A percentile compares a stretch with the other conserved stretches of the same genome.
These are phyloP conservation scores for Muscidifurax raptorellus DNA, from an alignment of 1,140 invertebrate species.

Conservation along the genomic window DNA sequence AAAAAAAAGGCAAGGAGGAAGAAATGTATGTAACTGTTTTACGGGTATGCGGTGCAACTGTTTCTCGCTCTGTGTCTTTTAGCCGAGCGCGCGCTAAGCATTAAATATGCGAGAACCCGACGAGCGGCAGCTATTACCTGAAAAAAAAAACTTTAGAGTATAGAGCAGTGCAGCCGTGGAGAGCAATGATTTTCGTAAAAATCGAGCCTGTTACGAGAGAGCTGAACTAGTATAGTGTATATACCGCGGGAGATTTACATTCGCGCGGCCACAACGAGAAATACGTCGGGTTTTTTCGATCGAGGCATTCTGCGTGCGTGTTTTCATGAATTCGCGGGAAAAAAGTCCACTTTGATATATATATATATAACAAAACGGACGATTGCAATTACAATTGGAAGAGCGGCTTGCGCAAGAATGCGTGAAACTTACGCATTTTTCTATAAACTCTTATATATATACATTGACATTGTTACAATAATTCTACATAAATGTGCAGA, in stretches of 20 bases:
- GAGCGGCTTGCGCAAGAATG: not conserved
- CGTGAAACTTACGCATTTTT: not conserved
- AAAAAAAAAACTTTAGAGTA: not conserved
- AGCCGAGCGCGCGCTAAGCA: not conserved
- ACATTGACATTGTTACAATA: not conserved
- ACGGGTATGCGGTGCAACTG: not conserved
- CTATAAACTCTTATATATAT: not conserved
- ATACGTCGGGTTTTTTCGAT: too few species aligned
- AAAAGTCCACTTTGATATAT: too few species aligned
- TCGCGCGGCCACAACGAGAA: too few species aligned
- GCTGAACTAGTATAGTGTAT: not conserved
- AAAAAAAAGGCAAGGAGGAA: not conserved
- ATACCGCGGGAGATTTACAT: not conserved
- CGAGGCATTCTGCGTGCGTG: too few species aligned
- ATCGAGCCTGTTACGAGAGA: not conserved
- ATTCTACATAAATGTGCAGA: conserved; percentile 5
- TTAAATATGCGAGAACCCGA: not conserved
- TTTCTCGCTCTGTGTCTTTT: not conserved
- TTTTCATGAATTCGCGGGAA: too few species aligned
- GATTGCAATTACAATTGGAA: too few species aligned
- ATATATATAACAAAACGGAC: too few species aligned
- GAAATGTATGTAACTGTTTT: not conserved
- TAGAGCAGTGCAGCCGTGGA: not conserved
- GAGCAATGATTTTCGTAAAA: conserved; percentile 1
- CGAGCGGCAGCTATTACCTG: not conserved